Conservation (phyloP, 2,888 invertebrate genomes). For the Nymphalis polychloros region DNA sequence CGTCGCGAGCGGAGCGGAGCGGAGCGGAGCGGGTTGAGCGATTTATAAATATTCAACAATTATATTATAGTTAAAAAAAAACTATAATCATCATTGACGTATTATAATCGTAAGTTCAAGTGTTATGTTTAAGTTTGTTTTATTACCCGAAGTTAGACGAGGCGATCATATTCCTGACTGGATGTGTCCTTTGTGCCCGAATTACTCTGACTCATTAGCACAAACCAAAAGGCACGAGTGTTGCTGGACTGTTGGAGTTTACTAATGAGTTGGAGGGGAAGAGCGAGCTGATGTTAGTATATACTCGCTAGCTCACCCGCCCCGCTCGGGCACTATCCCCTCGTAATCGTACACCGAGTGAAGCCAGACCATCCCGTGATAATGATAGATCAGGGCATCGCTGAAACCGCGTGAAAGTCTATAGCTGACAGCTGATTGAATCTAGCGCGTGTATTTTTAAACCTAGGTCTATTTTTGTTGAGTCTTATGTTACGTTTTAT, state of each 20-base stretch:
- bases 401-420: slow-evolving; percentile 26
- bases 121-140: too few species aligned
- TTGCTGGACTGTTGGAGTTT: neutral
- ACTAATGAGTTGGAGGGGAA: neutral
- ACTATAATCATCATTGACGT: too few species aligned
- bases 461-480: slow-evolving; percentile 5
- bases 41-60: neutral
- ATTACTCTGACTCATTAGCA: too few species aligned
- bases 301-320: neutral
- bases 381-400: neutral
- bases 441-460: slow-evolving; percentile 27
- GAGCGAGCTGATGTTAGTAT: too few species aligned
- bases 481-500: slow-evolving; percentile 7
- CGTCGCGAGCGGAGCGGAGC: slow-evolving; percentile 41
- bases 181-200: too few species aligned
- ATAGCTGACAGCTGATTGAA: slow-evolving; percentile 31
- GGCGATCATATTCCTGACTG: too few species aligned
- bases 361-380: slow-evolving; percentile 12
- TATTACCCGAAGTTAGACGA: too few species aligned
- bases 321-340: neutral
- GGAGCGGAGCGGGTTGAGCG: neutral
- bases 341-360: slow-evolving; percentile 20
- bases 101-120: too few species aligned
- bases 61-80: too few species aligned
- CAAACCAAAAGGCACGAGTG: too few species aligned